Evolutionary conservation across 2,113 vertebrate genomes (phyloP), one percentile per base, ranked within the genome.

Genomic region (Chionomys nivalis): DNA sequence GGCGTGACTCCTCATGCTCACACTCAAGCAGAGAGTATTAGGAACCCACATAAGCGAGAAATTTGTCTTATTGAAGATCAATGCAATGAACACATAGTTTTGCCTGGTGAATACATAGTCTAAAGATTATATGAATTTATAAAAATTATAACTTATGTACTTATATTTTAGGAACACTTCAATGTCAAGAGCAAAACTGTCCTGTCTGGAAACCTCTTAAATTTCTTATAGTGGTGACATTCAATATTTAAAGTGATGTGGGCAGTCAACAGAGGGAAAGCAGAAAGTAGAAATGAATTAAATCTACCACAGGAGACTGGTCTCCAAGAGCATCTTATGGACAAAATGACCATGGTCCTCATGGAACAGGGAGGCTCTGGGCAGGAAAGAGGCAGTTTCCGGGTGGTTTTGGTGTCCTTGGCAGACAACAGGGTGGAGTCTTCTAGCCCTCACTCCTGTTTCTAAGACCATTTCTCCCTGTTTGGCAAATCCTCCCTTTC

Each of bases 171-270:
- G 23, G 31, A 11, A 85, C 1, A 14, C 7, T 44, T 61, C 49
- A 90, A 66, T 77, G 76, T 39, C 73, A 75, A 97, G 26, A 66
- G 10, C 63, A 78, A 96, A 93, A 65, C 17, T 12, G 5, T 77
- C 58, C 11, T 89, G 11, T 68, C 58, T 49, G 16, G 44, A 87
- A 47, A 12, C 72, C 26, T 90, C 33, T 92, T 66, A 79, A 91
- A 92, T 68, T 13, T 61, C 23, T 93, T n/a, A 47, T 55, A 68
- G 76, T 72, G 28, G 24, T 63, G 3, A 26, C 49, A 82, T 95
- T 91, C 23, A 89, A 7, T 42, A 75, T 42, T 33, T 65, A 36
- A 26, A 76, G 70, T 39, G 70, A 78, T 6, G 19, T 26, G 21
- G 28, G 0, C 21, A 49, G 7, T 83, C 63, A 49, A 1, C 72